These are phyloP conservation scores for Seison nebaliae DNA, from an alignment of 1,140 invertebrate species.

Conservation along the genomic window DNA sequence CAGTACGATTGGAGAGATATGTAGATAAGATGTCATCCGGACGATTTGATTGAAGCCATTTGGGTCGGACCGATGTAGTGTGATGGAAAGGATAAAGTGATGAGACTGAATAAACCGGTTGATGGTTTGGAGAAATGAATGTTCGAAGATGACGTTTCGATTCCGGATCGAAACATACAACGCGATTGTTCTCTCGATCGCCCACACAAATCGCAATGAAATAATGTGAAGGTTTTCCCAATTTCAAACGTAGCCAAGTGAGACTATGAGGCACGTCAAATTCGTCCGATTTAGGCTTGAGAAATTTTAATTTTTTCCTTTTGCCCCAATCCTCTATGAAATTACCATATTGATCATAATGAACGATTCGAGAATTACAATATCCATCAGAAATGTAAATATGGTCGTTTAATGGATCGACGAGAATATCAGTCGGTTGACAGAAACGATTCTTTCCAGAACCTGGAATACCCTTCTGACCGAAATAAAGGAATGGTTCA, in stretches of 20 bases:
- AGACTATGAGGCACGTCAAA: constrained; percentile 46
- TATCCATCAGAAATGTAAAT: constrained; percentile 77
- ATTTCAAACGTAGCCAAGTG: too few relatives aligned
- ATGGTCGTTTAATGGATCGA: constrained; percentile 45
- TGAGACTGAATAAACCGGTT: too few relatives aligned
- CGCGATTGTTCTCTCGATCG: constrained; percentile 50
- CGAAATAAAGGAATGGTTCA: constrained; percentile 45
- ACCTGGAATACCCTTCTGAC: constrained; percentile 52
- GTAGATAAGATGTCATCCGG: too few relatives aligned
- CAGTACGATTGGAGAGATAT: too few relatives aligned
- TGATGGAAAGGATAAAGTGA: too few relatives aligned
- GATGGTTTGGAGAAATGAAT: too few relatives aligned
- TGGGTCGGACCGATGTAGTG: too few relatives aligned
- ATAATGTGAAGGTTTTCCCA: too few relatives aligned
- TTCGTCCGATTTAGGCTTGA: too few relatives aligned
- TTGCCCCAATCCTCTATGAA: constrained; percentile 27
- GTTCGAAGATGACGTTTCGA: too few relatives aligned
- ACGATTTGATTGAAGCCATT: too few relatives aligned
- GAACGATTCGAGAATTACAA: constrained; percentile 59
- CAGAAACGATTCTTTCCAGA: constrained; percentile 44
- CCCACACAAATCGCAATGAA: constrained; percentile 62
- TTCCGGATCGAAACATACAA: constrained; percentile 10
- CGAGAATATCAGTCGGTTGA: constrained; percentile 67
- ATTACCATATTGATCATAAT: constrained; percentile 47
- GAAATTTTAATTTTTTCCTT: neutral